phyloP scores from a whole-genome alignment of 2,113 vertebrate genomes.

The Philantomba maxwellii region DNA sequence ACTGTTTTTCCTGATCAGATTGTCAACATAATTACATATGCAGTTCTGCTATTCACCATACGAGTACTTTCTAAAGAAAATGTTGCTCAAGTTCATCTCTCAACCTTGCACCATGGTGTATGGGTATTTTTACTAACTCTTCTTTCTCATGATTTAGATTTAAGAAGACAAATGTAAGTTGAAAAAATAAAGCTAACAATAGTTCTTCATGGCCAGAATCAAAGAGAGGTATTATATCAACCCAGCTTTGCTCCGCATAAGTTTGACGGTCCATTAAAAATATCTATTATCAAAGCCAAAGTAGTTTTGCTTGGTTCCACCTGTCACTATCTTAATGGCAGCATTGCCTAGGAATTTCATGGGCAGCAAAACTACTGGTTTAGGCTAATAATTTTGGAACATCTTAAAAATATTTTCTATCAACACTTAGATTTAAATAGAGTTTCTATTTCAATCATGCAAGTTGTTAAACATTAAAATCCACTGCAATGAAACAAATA shows the following conservation, averaged over 20 bases:
- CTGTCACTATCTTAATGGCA: neutral
- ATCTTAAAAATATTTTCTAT: slow-evolving; percentile 16
- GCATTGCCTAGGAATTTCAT: neutral
- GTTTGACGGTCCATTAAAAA: slow-evolving; percentile 7
- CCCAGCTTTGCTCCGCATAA: neutral
- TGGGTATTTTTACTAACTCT: neutral
- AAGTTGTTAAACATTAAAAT: slow-evolving; percentile 42
- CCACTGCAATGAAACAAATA: slow-evolving; percentile 37
- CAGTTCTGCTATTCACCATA: neutral
- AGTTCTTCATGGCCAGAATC: neutral
- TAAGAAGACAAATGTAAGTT: neutral
- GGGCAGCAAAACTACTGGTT: neutral
- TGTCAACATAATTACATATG: neutral
- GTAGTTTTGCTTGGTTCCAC: slow-evolving; percentile 27
- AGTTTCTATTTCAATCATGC: slow-evolving; percentile 32
- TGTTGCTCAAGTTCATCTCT: neutral
- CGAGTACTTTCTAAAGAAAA: neutral
- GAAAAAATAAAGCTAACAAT: neutral
- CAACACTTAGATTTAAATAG: slow-evolving; percentile 35
- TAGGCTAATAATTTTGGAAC: neutral
- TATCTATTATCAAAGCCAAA: neutral
- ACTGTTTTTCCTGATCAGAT: neutral
- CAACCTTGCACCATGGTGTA: neutral
- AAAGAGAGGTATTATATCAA: neutral
- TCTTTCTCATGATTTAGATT: neutral